These are phyloP conservation scores for Catocala fraxini DNA, from an alignment of 2,888 invertebrate genomes.

Conservation along the genomic window DNA sequence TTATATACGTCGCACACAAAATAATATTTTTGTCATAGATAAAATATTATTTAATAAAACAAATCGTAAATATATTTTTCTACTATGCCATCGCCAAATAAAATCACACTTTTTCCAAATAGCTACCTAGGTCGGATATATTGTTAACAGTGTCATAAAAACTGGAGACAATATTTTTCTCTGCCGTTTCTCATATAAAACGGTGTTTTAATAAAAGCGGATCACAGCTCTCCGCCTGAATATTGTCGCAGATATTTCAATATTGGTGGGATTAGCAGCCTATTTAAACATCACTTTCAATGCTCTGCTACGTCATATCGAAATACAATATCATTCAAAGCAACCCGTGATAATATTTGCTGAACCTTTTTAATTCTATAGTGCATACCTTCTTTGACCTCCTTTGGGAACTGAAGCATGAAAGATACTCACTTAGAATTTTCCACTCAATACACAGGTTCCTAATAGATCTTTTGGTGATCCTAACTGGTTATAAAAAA, in stretches of 20 bases:
- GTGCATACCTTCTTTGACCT: conserved; percentile 44
- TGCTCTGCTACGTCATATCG: conserved; percentile 77
- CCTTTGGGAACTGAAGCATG: conserved; percentile 16
- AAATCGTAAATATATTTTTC: background rate
- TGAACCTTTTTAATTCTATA: conserved; percentile 78
- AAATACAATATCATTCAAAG: conserved; percentile 82
- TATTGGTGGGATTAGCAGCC: conserved; percentile 86
- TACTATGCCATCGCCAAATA: conserved; percentile 36
- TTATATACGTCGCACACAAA: too few relatives aligned
- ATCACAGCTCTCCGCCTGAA: conserved; percentile 79
- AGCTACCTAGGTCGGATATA: conserved; percentile 46
- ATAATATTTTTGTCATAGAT: too few relatives aligned
- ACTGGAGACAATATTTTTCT: conserved; percentile 68
- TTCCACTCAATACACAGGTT: conserved; percentile 7
- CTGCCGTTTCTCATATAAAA: conserved; percentile 69
- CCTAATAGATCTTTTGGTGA: background rate
- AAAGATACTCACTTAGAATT: conserved; percentile 7
- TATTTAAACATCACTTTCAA: conserved; percentile 84
- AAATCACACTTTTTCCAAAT: conserved; percentile 45
- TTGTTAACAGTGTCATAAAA: conserved; percentile 58
- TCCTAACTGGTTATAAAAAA: background rate
- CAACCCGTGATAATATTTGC: conserved; percentile 80
- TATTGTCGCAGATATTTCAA: conserved; percentile 87
- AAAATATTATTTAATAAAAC: too few relatives aligned
- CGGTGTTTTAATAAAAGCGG: conserved; percentile 86